Evolutionary conservation across 2,113 vertebrate species (phyloP).

Genomic region (Coptodon bakossiorum): DNA sequence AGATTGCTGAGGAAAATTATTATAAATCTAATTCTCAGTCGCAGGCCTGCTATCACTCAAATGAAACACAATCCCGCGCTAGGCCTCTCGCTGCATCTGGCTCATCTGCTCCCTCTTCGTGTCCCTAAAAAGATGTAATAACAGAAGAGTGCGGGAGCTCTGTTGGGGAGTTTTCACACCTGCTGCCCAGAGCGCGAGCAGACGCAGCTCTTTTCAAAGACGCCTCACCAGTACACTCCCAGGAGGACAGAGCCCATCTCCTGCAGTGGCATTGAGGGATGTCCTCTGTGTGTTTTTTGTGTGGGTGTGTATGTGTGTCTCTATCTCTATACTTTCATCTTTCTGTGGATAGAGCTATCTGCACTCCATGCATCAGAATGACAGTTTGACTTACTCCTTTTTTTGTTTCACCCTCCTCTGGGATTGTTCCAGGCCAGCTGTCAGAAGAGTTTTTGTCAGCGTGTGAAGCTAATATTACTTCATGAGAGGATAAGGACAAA

Average conservation of each 20-base stretch:
- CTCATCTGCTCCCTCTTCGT: slow-evolving; percentile 61
- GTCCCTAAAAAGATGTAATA: slow-evolving; percentile 68
- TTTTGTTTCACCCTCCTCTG: slow-evolving; percentile 25
- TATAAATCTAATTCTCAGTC: slow-evolving; percentile 67
- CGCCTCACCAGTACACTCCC: slow-evolving; percentile 44
- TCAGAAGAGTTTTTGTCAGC: slow-evolving; percentile 40
- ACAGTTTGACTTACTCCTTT: slow-evolving; percentile 39
- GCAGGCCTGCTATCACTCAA: slow-evolving; percentile 59
- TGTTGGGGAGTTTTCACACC: slow-evolving; percentile 69
- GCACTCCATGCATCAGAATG: slow-evolving; percentile 36
- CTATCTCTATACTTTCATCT: neutral
- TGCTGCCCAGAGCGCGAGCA: slow-evolving; percentile 59
- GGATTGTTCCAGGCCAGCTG: slow-evolving; percentile 30
- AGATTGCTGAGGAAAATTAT: slow-evolving; percentile 51
- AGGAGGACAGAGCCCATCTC: slow-evolving; percentile 60
- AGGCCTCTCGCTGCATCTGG: slow-evolving; percentile 33
- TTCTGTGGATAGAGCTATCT: slow-evolving; percentile 13
- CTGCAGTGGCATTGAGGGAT: slow-evolving; percentile 68
- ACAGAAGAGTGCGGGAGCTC: slow-evolving; percentile 61
- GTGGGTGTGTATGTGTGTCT: neutral
- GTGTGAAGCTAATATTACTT: slow-evolving; percentile 1
- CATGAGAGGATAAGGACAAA: neutral
- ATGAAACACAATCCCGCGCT: slow-evolving; percentile 53
- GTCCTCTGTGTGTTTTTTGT: slow-evolving; percentile 13
- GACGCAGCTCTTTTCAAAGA: slow-evolving; percentile 62